These are phyloP conservation scores for Coptodon bakossiorum DNA, from an alignment of 2,113 vertebrate species.

Conservation along the genomic window DNA sequence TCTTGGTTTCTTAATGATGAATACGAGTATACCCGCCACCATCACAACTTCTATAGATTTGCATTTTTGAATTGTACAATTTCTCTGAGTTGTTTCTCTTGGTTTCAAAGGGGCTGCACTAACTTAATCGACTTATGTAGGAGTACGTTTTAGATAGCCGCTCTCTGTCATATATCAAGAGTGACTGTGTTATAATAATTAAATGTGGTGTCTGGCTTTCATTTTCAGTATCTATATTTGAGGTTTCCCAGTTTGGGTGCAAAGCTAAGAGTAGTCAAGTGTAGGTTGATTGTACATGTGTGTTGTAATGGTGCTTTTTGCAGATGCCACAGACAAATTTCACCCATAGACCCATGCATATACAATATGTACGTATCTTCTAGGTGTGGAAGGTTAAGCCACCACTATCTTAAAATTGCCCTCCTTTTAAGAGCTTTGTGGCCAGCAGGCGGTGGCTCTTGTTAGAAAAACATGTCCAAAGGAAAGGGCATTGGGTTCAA, in stretches of 20 bases:
- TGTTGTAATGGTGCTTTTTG: not conserved
- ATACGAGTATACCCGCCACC: not conserved
- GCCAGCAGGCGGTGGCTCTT: fast-evolving
- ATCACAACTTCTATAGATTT: not conserved
- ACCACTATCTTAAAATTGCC: fast-evolving
- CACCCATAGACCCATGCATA: not conserved
- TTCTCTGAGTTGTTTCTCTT: not conserved
- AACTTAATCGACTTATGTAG: fast-evolving
- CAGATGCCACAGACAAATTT: not conserved
- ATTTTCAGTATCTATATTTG: not conserved
- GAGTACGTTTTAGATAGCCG: fast-evolving
- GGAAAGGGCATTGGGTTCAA: not conserved
- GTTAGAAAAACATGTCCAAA: not conserved
- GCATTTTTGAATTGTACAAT: not conserved
- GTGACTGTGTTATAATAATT: not conserved
- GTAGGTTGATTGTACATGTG: not conserved
- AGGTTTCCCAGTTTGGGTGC: not conserved
- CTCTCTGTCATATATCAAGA: not conserved
- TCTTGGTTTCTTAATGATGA: not conserved
- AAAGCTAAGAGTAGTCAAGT: not conserved
- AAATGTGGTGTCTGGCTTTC: not conserved
- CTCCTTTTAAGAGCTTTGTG: fast-evolving
- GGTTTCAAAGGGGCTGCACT: fast-evolving
- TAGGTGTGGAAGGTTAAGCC: not conserved
- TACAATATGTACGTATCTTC: not conserved